Conservation (phyloP, 2,797 vertebrate genomes). For the Acanthurus leucopareius region DNA sequence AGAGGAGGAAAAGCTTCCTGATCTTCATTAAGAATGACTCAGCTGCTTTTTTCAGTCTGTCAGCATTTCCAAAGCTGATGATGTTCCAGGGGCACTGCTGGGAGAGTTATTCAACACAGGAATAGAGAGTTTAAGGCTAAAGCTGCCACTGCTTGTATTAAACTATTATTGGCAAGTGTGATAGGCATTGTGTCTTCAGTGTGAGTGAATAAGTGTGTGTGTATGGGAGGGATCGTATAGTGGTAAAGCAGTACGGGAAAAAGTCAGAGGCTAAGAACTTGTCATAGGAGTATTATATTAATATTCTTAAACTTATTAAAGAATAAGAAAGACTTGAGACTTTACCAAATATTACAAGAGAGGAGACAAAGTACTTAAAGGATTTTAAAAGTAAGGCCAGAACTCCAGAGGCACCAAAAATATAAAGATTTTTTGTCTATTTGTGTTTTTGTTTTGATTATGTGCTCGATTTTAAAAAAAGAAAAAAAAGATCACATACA, state of each 20-base stretch:
- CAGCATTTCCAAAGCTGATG: conserved; percentile 81
- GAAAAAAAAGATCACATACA: neutral
- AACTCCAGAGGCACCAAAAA: no score
- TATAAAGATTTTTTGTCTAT: no score
- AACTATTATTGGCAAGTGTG: conserved; percentile 53
- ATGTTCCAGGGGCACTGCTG: conserved; percentile 69
- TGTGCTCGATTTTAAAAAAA: neutral
- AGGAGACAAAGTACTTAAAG: no score
- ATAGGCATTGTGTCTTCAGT: conserved; percentile 16
- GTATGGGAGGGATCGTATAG: neutral
- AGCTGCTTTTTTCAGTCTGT: conserved; percentile 77
- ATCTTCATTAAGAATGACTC: conserved; percentile 85
- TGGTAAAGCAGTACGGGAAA: neutral
- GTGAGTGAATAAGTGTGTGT: conserved; percentile 28
- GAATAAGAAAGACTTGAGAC: neutral
- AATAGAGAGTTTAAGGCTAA: conserved; percentile 70
- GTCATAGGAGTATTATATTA: conserved; percentile 37
- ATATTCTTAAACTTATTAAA: conserved; percentile 41
- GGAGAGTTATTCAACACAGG: conserved; percentile 65
- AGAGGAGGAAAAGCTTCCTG: conserved; percentile 73
- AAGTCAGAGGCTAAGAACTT: conserved; percentile 30
- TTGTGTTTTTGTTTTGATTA: no score
- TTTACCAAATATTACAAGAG: conserved; percentile 18
- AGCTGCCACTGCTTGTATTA: conserved; percentile 56
- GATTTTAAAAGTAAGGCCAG: no score